Evolutionary conservation across 2,888 invertebrate species (phyloP), one percentile per base, ranked within the genome.

Genomic region (Chrysina gloriosa): DNA sequence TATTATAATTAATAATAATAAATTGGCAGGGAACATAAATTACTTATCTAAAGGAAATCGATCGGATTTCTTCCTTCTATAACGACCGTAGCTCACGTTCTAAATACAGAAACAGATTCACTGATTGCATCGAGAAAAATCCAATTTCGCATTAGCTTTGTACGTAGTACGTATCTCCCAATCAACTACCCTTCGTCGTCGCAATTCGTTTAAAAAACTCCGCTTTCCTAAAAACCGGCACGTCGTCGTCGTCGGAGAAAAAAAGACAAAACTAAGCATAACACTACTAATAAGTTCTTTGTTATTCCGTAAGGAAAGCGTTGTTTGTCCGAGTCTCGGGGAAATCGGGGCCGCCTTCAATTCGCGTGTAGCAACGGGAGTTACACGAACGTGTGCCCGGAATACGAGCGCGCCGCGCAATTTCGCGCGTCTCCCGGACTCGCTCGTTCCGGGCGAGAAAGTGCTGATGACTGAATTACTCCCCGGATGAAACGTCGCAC

Each of bases 391-490:
- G 23, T 52, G 52, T 52, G 52, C 52, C 29, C 31, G 52, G 52
- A 52, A 52, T 52, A 52, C 52, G 29, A 4, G 16, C 19, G 29
- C 27, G 52, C 4, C 7, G 16, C 9, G 29, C 14, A 6, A 14
- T 11, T 39, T 39, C 5, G 7, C 42, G 42, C 6, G 16, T 39
- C 1, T 4, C 42, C 6, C 7, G 7, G 14, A 19, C 5, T 4
- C 5, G 42, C 7, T 4, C 42, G 42, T 42, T 16, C 14, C 36
- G 1, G 36, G 16, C 34, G 34, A 21, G 31, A 56, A 56, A 56
- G 56, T 56, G 56, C 56, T 56, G 56, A 56, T 56, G 56, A 56
- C 56, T 36, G 39, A 56, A 56, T 56, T 56, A 56, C 56, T 56
- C 56, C 42, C 39, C 14, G 56, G 39, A 56, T 56, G 56, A 56